Evolutionary conservation across 92 coral and sea anemone genomes (phyloP), one percentile per base, ranked within the genome.

Genomic region (Paramuricea clavata): DNA sequence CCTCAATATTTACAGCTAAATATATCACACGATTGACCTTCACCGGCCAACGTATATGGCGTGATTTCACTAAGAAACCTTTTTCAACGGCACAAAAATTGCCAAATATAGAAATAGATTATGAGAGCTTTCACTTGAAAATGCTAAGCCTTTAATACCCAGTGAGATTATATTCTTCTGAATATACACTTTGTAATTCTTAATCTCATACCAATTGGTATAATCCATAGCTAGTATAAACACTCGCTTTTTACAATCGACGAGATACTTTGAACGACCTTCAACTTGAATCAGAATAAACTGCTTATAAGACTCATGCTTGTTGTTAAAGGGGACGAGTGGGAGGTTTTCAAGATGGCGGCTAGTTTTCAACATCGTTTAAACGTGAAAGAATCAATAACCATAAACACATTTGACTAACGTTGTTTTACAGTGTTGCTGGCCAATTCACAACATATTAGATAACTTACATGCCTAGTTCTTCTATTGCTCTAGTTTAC

Each of bases 21-120:
- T 47, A 47, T 47, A 47, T 5, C 52, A n/a, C 52, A 12, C 9
- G 52, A 4, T 21, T 54, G 52, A 47, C 27, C 62, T 54, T 21
- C 26, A 21, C 27, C 17, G 27, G 2, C 62, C 0, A 65, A 31
- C 72, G 19, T 28, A 27, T 19, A 65, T 5, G 36, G 72, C 39
- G n/a, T 54, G 26, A 54, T 21, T 21, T 2, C 23, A 54, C 8
- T 54, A 23, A 54, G 62, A 23, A 54, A 54, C 23, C 17, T 50
- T 30, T 25, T 28, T 62, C 35, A 31, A 8, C n/a, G 19, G 72
- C 72, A 13, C 36, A 65, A 65, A 60, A 65, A 65, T 65, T 65
- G 72, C 72, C 72, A 65, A 65, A 65, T 65, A 65, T 65, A 65
- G 72, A 30, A 33, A 65, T 65, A 11, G 39, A 65, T 65, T 33